Evolutionary conservation across 2,888 invertebrate species (phyloP), one percentile per base, ranked within the genome.

Genomic region (Cantharis flavilabris): DNA sequence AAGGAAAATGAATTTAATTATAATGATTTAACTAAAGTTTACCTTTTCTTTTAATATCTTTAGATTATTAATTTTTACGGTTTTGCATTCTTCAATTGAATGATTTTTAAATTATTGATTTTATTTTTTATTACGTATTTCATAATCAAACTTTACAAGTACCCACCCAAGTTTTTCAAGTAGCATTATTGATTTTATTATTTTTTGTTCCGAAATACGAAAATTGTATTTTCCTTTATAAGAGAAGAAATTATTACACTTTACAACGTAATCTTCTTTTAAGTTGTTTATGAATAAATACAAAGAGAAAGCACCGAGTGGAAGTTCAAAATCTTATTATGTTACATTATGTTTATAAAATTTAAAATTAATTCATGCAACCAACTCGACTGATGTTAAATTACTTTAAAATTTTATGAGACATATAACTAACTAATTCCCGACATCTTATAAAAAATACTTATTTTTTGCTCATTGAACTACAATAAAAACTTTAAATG

Each of bases 401-500:
- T 49, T 49, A 49, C n/a, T 49, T 49, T n/a, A 7, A 49, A n/a
- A 49, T 49, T 49, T 49, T n/a, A 7, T n/a, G n/a, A 49, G n/a
- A 49, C 49, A 5, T 49, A 49, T n/a, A n/a, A 49, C n/a, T 7
- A 49, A 49, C 7, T 49, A n/a, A 49, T 49, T 49, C n/a, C 49
- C n/a, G 7, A 49, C 13, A 49, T n/a, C n/a, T 49, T 49, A 5
- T 13, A 49, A 49, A 49, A 7, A 49, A 49, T 49, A 49, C 49
- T 49, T n/a, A 7, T 49, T 7, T 0, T 49, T 49, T 49, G 65
- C 18, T 23, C 72, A 72, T 14, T 33, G 65, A 67, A 49, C 30
- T 33, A 65, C 65, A 72, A 49, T 72, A 65, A 72, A 72, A 65
- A 33, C 30, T 65, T 73, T 65, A 16, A 72, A 72, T 33, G 30